Evolutionary conservation across 2,797 vertebrate genomes (phyloP), one percentile per base, ranked within the genome.

Genomic region (Melanogrammus aeglefinus): DNA sequence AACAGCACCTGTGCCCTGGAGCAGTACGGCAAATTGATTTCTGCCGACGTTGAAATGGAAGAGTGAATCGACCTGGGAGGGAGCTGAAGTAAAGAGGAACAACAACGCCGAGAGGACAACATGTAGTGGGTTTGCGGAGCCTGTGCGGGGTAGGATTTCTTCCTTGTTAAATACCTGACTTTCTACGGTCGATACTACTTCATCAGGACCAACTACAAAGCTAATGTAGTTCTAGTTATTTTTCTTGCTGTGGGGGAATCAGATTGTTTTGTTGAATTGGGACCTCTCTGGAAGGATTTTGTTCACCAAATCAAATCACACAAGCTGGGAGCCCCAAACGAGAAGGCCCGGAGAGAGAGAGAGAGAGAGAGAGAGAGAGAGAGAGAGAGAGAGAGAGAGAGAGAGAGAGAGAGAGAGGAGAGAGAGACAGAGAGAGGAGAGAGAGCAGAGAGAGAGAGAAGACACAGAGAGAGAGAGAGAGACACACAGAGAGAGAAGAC

Each of bases 171-270:
- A 63, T 63, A 63, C 57, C 21, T 63, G n/a, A 24, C 57, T 63
- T 63, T 63, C n/a, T 24, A 63, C 24, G 57, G 57, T 63, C 57
- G 57, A 63, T 63, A 63, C 57, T 63, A 63, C 24, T 63, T 63
- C 57, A 63, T 63, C 57, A 63, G 6, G 6, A 63, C 57, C 57
- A 38, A 36, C 72, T 41, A 41, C 9, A 74, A 38, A 27, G 73
- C 73, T 74, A 63, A 63, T 63, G 24, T 71, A 71, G n/a, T 51
- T 47, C 74, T 47, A 29, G n/a, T 47, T 51, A 47, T 47, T 51
- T 24, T 33, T 31, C 38, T 47, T 27, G 6, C 24, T 31, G 24
- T 29, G 41, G 39, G 74, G 29, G 39, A 75, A 47, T 75, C 12
- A 12, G 39, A 75, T 75, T 47, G 41, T 75, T 75, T 75, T 29